phyloP scores from a whole-genome alignment of 2,797 vertebrate genomes.

The Champsocephalus gunnari region DNA sequence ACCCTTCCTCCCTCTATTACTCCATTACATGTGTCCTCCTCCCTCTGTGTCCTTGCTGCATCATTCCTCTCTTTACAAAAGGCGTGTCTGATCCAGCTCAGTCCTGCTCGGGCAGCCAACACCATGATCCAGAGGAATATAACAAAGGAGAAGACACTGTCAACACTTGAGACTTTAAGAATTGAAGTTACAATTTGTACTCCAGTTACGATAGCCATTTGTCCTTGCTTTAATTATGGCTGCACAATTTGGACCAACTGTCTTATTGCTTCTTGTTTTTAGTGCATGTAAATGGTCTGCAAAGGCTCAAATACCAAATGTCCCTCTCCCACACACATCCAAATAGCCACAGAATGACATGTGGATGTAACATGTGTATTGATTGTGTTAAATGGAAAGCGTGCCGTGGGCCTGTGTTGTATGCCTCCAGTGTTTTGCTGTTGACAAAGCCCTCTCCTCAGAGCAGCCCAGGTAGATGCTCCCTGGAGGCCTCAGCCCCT shows the following conservation, averaged over 20 bases:
- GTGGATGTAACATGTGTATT: background rate
- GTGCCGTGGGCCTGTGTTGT: background rate
- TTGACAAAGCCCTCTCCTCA: conserved; percentile 33
- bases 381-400: background rate
- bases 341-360: background rate
- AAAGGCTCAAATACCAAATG: no score
- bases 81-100: conserved; percentile 73
- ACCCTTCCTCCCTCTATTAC: conserved; percentile 29
- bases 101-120: conserved; percentile 52
- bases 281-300: no score
- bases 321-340: background rate
- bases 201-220: background rate
- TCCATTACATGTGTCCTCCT: conserved; percentile 23
- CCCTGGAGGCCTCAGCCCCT: conserved; percentile 15
- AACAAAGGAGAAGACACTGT: background rate
- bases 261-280: no score
- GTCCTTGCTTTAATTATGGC: background rate
- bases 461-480: conserved; percentile 31
- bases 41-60: conserved; percentile 23
- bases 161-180: background rate
- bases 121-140: conserved; percentile 1
- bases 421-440: conserved; percentile 1
- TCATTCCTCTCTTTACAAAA: conserved; percentile 70
- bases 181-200: background rate
- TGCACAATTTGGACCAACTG: no score